Percentiles rank a stretch among this genome's conserved stretches.
Evolutionary conservation across 23 tunicate genomes (phyloP).

Genomic region (Diplosoma virens): DNA sequence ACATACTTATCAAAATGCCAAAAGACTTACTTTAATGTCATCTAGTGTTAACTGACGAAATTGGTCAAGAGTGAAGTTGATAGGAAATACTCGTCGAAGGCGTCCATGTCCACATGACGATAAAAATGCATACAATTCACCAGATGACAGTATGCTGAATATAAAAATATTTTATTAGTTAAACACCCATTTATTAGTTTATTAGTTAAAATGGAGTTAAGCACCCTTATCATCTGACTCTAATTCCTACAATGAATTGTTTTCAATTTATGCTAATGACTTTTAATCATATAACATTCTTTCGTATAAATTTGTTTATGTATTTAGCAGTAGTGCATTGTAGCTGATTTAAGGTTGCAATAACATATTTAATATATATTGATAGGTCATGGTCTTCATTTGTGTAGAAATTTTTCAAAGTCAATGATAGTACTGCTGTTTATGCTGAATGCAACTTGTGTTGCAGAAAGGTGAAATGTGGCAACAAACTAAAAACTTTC

Average conservation of each 20-base stretch:
- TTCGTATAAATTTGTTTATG: too few species aligned
- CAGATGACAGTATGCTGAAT: conserved; percentile 57
- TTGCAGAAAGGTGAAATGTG: not conserved
- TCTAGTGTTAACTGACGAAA: conserved; percentile 37
- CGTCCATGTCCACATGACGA: conserved; percentile 42
- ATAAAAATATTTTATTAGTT: not conserved
- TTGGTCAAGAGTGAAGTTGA: conserved; percentile 62
- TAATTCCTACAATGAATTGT: too few species aligned
- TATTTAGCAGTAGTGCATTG: too few species aligned
- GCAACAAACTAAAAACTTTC: not conserved
- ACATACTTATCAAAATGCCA: not conserved
- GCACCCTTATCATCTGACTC: too few species aligned
- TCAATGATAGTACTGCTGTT: not conserved
- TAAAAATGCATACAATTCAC: conserved; percentile 41
- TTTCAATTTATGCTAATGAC: too few species aligned
- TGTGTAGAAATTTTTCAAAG: not conserved
- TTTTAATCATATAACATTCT: too few species aligned
- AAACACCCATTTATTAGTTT: not conserved
- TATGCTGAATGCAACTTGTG: not conserved
- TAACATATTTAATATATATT: too few species aligned
- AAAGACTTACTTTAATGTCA: conserved; percentile 31
- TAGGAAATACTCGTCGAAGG: conserved; percentile 62
- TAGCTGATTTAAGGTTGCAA: too few species aligned
- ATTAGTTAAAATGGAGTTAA: not conserved
- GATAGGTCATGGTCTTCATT: too few species aligned